phyloP scores from a whole-genome alignment of 2,113 vertebrate species.

The Macroglossus sobrinus region DNA sequence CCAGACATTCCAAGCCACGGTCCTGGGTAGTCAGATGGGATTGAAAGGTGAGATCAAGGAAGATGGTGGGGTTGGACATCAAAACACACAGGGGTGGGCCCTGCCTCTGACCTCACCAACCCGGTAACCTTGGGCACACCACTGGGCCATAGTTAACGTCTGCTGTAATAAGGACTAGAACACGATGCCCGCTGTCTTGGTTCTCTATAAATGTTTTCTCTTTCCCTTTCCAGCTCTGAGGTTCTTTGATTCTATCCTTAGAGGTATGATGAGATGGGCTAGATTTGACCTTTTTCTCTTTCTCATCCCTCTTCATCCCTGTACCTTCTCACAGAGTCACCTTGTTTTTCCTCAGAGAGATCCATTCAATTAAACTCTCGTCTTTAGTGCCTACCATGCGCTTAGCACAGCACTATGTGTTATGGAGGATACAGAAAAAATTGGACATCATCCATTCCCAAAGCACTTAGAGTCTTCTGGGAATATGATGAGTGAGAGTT shows the following conservation, averaged over 20 bases:
- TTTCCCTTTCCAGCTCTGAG: not conserved
- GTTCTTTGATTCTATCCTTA: not conserved
- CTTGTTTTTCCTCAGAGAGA: not conserved
- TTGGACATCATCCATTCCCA: not conserved
- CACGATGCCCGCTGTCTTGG: not conserved
- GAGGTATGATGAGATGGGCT: not conserved
- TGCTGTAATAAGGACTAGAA: not conserved
- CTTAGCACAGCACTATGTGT: not conserved
- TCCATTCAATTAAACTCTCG: not conserved
- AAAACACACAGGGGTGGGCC: not conserved
- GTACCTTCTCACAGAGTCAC: not conserved
- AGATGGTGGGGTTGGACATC: not conserved
- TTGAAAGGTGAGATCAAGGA: slow-evolving; percentile 70
- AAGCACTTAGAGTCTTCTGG: not conserved
- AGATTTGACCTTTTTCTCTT: not conserved
- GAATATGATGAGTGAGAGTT: not conserved
- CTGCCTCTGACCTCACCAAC: not conserved
- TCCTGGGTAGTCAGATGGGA: slow-evolving; percentile 66
- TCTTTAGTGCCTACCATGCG: not conserved
- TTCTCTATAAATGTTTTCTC: not conserved
- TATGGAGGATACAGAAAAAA: not conserved
- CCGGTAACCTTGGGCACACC: not conserved
- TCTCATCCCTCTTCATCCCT: not conserved
- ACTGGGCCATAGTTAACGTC: not conserved
- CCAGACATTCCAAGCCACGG: slow-evolving; percentile 61